phyloP scores from a whole-genome alignment of 2,113 vertebrate species.

The Channa maculata region DNA sequence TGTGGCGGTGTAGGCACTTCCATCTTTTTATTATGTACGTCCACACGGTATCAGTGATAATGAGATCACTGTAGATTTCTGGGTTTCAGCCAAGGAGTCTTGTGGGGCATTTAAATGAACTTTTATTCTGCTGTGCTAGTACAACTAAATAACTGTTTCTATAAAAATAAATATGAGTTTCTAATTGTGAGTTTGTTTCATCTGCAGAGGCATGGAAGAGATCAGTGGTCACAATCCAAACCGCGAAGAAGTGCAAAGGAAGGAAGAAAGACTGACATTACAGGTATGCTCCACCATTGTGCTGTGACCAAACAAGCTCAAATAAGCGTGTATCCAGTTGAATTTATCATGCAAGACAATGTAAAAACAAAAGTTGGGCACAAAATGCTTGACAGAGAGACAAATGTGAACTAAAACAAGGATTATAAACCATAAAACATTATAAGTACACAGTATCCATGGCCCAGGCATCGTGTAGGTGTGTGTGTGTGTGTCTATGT shows the following conservation, averaged over 20 bases:
- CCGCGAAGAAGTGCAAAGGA: slow-evolving; percentile 71
- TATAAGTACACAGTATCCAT: slow-evolving; percentile 23
- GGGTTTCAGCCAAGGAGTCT: no score
- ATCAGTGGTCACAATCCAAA: slow-evolving; percentile 55
- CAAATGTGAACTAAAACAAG: slow-evolving; percentile 6
- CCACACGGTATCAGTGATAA: no score
- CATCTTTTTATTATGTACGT: no score
- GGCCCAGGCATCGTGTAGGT: background rate
- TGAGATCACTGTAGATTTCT: no score
- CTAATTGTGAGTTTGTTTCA: slow-evolving; percentile 4
- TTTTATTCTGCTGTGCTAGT: no score
- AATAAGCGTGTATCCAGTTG: background rate
- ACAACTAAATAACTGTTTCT: no score
- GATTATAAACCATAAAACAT: slow-evolving; percentile 1
- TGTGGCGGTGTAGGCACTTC: no score
- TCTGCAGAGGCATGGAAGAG: slow-evolving; percentile 73
- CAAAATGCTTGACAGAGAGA: background rate
- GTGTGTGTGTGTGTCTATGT: background rate
- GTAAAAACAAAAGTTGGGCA: background rate
- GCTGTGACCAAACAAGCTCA: background rate
- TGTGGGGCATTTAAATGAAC: no score
- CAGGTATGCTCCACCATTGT: slow-evolving; percentile 65
- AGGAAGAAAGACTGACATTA: slow-evolving; percentile 72
- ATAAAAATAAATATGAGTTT: no score
- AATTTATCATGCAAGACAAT: background rate